These are phyloP conservation scores for Perca fluviatilis DNA, from an alignment of 2,113 vertebrate species.

Conservation along the genomic window DNA sequence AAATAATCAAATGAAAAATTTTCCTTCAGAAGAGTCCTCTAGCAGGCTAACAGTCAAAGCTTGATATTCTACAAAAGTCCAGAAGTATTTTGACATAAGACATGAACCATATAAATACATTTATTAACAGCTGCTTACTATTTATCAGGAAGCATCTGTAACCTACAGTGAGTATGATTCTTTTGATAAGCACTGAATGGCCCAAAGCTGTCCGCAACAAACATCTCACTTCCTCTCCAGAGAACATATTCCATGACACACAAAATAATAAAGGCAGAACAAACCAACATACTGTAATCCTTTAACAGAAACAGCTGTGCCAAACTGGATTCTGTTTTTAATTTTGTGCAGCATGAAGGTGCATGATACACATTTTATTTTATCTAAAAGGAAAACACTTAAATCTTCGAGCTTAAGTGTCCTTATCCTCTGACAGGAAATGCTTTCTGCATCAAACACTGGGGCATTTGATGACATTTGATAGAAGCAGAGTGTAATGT, in stretches of 20 bases:
- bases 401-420: neutral
- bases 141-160: neutral
- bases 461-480: neutral
- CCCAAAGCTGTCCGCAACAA: neutral
- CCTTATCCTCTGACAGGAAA: conserved; percentile 2
- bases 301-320: neutral
- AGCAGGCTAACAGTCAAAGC: neutral
- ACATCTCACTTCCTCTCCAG: conserved; percentile 55
- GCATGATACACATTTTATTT: neutral
- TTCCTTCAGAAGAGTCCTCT: neutral
- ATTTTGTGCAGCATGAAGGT: neutral
- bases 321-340: neutral
- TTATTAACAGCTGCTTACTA: neutral
- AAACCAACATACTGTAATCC: neutral
- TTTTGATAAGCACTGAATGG: conserved; percentile 1
- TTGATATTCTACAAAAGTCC: neutral
- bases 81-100: neutral
- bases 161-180: neutral
- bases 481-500: neutral
- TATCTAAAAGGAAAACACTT: too few species aligned
- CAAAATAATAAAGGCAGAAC: neutral
- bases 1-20: neutral
- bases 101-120: neutral
- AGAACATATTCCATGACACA: conserved; percentile 4
- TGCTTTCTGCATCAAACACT: neutral